Conservation (phyloP, 30 jellyfish, hydroid and myxozoan genomes). For the Rhopilema esculentum region DNA sequence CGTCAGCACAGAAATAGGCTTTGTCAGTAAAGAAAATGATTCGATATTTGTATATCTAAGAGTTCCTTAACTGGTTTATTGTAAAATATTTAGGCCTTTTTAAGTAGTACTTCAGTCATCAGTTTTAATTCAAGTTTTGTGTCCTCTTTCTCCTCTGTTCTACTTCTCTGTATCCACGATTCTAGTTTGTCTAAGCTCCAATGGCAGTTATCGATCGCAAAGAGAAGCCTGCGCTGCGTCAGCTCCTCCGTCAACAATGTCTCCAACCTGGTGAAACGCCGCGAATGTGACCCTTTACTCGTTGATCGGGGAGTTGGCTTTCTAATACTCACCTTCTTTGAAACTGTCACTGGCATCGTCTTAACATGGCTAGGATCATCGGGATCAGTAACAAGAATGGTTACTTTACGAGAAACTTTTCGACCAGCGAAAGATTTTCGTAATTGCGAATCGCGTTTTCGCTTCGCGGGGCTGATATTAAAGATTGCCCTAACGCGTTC, state of each 20-base stretch:
- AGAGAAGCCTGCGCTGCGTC: neutral
- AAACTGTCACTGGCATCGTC: neutral
- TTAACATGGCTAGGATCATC: neutral
- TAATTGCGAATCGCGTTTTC: neutral
- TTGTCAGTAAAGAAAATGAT: too few relatives aligned
- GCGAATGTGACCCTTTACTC: neutral
- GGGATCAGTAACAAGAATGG: neutral
- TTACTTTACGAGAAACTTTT: neutral
- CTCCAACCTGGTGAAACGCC: neutral
- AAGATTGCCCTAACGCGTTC: conserved; percentile 34
- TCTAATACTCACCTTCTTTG: neutral
- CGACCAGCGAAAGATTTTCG: neutral
- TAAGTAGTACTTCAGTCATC: neutral
- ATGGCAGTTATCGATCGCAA: neutral
- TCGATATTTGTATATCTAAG: neutral
- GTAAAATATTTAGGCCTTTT: neutral
- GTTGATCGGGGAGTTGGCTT: neutral
- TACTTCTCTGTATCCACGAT: conserved; percentile 2
- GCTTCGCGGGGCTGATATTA: conserved; percentile 4
- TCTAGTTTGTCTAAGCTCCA: neutral
- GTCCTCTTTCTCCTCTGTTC: neutral
- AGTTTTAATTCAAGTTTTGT: neutral
- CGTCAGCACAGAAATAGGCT: too few relatives aligned
- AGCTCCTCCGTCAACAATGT: neutral
- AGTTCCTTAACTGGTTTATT: neutral